A percentile compares a stretch with the other conserved stretches of the same genome.
phyloP scores from a whole-genome alignment of 1,140 invertebrate genomes.

The Battus philenor region DNA sequence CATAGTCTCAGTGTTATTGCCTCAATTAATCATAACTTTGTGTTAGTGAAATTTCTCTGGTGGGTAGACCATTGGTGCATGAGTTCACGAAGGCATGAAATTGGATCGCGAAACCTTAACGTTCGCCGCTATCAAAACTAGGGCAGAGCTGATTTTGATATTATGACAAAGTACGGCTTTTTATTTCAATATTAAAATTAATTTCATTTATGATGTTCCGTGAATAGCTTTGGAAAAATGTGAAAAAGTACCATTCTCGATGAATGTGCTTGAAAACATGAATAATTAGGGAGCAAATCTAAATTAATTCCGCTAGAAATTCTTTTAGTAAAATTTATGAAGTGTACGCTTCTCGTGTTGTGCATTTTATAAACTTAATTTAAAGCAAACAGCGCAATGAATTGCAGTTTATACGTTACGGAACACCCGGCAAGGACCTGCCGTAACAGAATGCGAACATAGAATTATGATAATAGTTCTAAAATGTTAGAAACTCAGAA shows the following conservation, averaged over 20 bases:
- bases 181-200: constrained; percentile 30
- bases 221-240: constrained; percentile 19
- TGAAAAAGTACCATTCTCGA: constrained; percentile 18
- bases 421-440: constrained; percentile 33
- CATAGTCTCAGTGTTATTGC: constrained; percentile 58
- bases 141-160: constrained; percentile 55
- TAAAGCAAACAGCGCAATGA: constrained; percentile 18
- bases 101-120: constrained; percentile 65
- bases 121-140: constrained; percentile 48
- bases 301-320: constrained; percentile 15
- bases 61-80: constrained; percentile 62
- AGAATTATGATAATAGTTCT: constrained; percentile 68
- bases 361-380: constrained; percentile 16
- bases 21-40: constrained; percentile 74
- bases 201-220: constrained; percentile 22
- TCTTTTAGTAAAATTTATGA: constrained; percentile 14
- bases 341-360: constrained; percentile 14
- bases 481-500: constrained; percentile 61
- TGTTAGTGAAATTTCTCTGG: constrained; percentile 70
- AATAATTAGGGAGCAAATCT: constrained; percentile 20
- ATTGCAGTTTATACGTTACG: constrained; percentile 24
- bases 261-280: constrained; percentile 20
- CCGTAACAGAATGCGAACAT: constrained; percentile 57
- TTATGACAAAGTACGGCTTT: constrained; percentile 36
- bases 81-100: constrained; percentile 70